phyloP scores from a whole-genome alignment of 2,888 invertebrate species.

The Agrochola litura region DNA sequence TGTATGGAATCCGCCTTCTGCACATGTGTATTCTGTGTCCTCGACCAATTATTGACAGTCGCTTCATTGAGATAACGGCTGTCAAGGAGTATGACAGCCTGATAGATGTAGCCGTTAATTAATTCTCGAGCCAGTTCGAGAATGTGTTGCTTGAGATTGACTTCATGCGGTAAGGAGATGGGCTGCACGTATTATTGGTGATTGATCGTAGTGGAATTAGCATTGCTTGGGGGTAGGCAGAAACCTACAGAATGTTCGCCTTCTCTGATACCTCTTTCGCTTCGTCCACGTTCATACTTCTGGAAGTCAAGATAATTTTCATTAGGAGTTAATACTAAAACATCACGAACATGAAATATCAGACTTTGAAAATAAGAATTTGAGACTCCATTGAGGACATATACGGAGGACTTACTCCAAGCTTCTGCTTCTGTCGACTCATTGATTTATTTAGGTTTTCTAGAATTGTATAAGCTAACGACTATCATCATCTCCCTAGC shows the following conservation, averaged over 20 bases:
- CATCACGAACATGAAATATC: background rate
- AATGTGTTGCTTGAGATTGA: conserved; percentile 52
- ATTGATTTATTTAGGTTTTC: background rate
- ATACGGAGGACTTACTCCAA: no score
- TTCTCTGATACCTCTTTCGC: background rate
- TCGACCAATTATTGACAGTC: conserved; percentile 65
- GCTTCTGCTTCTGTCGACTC: background rate
- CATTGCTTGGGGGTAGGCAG: background rate
- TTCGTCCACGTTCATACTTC: background rate
- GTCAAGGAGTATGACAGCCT: conserved; percentile 59
- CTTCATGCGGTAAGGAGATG: conserved; percentile 31
- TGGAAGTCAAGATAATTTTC: background rate
- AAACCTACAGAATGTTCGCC: background rate
- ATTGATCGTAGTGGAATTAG: background rate
- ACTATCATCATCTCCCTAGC: no score
- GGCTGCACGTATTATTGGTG: conserved; percentile 29
- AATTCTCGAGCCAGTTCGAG: conserved; percentile 48
- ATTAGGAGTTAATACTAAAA: background rate
- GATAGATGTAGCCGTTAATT: conserved; percentile 69
- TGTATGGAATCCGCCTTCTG: conserved; percentile 4
- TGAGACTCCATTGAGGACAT: background rate
- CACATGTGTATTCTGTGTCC: background rate
- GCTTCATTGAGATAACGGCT: conserved; percentile 58
- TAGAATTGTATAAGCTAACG: background rate
- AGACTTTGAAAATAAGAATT: background rate